A percentile compares a stretch with the other conserved stretches of the same genome.
Evolutionary conservation across 2,888 invertebrate species (phyloP).

Genomic region (Polyommatus icarus): DNA sequence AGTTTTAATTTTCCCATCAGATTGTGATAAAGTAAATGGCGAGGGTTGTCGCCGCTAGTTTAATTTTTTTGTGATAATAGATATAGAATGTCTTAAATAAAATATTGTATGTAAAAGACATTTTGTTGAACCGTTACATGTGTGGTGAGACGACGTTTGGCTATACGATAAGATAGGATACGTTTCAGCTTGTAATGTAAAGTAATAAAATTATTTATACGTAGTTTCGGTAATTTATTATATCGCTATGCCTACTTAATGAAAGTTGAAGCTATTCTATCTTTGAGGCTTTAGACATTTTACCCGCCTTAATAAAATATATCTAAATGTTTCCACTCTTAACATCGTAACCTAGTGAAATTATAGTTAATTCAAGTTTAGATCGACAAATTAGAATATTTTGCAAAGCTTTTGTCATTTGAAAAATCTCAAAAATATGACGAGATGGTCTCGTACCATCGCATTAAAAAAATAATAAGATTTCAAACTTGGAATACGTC

Average conservation of each 20-base stretch:
- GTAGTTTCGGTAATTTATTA: conserved; percentile 32
- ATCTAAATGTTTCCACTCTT: conserved; percentile 29
- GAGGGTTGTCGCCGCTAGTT: conserved; percentile 70
- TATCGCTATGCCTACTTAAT: conserved; percentile 30
- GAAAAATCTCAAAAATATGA: conserved; percentile 21
- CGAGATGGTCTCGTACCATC: not conserved
- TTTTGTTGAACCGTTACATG: conserved; percentile 69
- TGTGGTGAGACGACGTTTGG: conserved; percentile 80
- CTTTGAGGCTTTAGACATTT: conserved; percentile 53
- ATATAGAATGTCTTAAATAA: conserved; percentile 57
- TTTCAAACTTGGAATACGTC: not conserved
- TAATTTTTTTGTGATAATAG: conserved; percentile 77
- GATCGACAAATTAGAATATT: conserved; percentile 27
- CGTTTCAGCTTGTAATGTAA: conserved; percentile 53
- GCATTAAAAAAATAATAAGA: not conserved
- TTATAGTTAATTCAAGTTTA: conserved; percentile 31
- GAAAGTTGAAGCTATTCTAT: conserved; percentile 61
- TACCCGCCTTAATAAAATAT: conserved; percentile 47
- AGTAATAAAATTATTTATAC: conserved; percentile 19
- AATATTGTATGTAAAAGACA: conserved; percentile 66
- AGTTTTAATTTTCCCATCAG: conserved; percentile 75
- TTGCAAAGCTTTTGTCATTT: conserved; percentile 19
- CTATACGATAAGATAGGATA: conserved; percentile 56
- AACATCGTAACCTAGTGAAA: conserved; percentile 16
- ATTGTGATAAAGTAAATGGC: conserved; percentile 61